Evolutionary conservation across 2,797 vertebrate genomes (phyloP).

Genomic region (Thripadectes ignobilis): DNA sequence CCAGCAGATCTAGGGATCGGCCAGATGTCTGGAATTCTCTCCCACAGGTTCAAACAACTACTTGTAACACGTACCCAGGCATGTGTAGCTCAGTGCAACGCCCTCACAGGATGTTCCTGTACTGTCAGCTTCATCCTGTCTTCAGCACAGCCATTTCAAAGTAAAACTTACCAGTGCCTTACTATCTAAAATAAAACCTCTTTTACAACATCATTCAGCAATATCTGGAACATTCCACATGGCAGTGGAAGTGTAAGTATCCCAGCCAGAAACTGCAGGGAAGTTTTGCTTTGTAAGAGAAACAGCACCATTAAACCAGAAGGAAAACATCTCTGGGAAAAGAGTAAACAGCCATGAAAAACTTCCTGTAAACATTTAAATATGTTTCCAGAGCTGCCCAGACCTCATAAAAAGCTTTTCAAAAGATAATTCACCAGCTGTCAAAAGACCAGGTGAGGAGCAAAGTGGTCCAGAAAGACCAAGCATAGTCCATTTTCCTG

Average conservation of each 20-base stretch:
- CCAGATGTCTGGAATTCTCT: neutral
- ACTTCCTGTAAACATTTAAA: constrained; percentile 38
- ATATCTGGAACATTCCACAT: constrained; percentile 23
- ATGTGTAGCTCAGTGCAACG: rapidly evolving
- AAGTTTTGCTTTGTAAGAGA: constrained; percentile 57
- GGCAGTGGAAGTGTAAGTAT: neutral
- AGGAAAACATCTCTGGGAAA: constrained; percentile 56
- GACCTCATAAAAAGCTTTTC: constrained; percentile 51
- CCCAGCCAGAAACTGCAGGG: neutral
- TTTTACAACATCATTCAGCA: neutral
- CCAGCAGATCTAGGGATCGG: neutral
- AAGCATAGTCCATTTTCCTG: neutral
- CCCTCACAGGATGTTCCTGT: neutral
- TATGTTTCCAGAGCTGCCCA: constrained; percentile 31
- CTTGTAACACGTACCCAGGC: neutral
- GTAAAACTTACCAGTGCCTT: neutral
- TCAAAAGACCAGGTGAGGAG: constrained; percentile 35
- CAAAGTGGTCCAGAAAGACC: constrained; percentile 43
- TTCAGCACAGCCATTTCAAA: neutral
- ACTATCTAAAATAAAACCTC: neutral
- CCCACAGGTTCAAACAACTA: neutral
- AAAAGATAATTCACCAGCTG: constrained; percentile 66
- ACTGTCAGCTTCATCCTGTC: neutral
- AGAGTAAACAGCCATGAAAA: constrained; percentile 35
- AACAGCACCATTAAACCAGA: constrained; percentile 37